Conservation (phyloP, 2,797 vertebrate species). For the Tympanoctomys barrerae region DNA sequence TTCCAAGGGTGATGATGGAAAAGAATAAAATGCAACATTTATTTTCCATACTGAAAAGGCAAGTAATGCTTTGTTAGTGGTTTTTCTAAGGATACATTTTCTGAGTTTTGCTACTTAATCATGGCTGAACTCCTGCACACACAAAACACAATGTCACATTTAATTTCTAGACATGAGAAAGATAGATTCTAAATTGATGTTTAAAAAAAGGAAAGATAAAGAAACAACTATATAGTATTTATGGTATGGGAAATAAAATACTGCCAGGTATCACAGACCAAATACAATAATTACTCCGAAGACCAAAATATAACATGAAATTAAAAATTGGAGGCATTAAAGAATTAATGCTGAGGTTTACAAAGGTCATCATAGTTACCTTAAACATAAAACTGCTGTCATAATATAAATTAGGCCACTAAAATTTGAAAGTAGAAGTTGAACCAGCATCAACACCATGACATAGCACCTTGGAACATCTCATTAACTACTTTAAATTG, state of each 20-base stretch:
- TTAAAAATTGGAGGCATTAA: slow-evolving; percentile 20
- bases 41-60: slow-evolving; percentile 73
- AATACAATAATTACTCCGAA: slow-evolving; percentile 35
- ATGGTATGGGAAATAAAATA: slow-evolving; percentile 51
- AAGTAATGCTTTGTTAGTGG: slow-evolving; percentile 72
- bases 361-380: slow-evolving; percentile 49
- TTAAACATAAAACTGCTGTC: slow-evolving; percentile 49
- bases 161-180: slow-evolving; percentile 79
- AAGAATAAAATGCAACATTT: slow-evolving; percentile 68
- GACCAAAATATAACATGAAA: neutral
- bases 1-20: slow-evolving; percentile 51
- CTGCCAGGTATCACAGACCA: neutral
- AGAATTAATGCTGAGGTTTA: slow-evolving; percentile 54
- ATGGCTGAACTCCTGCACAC: slow-evolving; percentile 63
- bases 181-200: slow-evolving; percentile 41
- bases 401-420: slow-evolving; percentile 66
- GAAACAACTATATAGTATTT: slow-evolving; percentile 69
- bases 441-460: neutral
- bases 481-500: slow-evolving; percentile 73
- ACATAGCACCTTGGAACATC: slow-evolving; percentile 55
- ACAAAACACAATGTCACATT: slow-evolving; percentile 61
- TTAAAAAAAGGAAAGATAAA: slow-evolving; percentile 68
- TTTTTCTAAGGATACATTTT: slow-evolving; percentile 72
- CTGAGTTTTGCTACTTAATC: slow-evolving; percentile 64
- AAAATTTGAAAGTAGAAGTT: slow-evolving; percentile 12